Evolutionary conservation across 2,888 invertebrate species (phyloP).

Genomic region (Eustalomyia histrio): DNA sequence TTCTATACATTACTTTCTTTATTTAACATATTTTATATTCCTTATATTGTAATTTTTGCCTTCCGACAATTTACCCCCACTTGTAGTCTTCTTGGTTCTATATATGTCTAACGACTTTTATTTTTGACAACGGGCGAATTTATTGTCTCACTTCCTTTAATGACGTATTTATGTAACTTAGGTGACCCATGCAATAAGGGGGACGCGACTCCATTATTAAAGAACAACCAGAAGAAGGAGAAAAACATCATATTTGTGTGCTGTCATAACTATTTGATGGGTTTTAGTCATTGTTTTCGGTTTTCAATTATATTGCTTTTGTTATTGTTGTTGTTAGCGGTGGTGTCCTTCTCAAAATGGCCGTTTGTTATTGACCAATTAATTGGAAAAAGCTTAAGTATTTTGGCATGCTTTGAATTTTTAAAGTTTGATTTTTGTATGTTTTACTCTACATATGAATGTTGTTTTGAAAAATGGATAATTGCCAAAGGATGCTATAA

Average conservation of each 20-base stretch:
- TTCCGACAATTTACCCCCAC: too few relatives aligned
- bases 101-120: too few relatives aligned
- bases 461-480: conserved; percentile 58
- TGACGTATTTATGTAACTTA: not conserved
- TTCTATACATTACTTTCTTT: too few relatives aligned
- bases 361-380: conserved; percentile 64
- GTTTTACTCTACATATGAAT: not conserved
- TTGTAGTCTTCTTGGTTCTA: too few relatives aligned
- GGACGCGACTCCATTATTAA: too few relatives aligned
- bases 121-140: too few relatives aligned
- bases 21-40: too few relatives aligned
- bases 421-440: conserved; percentile 60
- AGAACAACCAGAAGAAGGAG: too few relatives aligned
- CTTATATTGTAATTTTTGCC: too few relatives aligned
- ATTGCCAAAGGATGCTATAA: conserved; percentile 53
- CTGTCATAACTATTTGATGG: conserved; percentile 27
- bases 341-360: conserved; percentile 47
- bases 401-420: conserved; percentile 68
- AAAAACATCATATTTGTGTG: too few relatives aligned
- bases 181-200: not conserved
- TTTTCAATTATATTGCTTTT: conserved; percentile 38
- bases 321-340: conserved; percentile 31
- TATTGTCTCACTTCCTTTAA: too few relatives aligned
- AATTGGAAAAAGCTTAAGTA: conserved; percentile 66
- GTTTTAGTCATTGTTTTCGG: conserved; percentile 41